Base-by-base conservation (phyloP, 2,113 vertebrate genomes). In the Vidua macroura region DNA sequence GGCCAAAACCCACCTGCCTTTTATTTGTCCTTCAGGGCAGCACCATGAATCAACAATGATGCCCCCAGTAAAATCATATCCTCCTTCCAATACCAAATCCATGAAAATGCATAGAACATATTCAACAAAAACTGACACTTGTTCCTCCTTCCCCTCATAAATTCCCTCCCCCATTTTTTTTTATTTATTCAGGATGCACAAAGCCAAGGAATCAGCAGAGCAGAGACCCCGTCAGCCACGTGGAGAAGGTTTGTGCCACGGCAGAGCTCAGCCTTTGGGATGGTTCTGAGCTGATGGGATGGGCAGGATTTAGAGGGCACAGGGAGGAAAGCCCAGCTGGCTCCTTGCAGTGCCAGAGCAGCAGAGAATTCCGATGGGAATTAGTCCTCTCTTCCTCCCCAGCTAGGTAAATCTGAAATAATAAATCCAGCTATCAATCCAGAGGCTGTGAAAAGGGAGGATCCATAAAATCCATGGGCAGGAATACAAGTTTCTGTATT, bases 401-500 rank as follows among this genome's bases (percentile, higher is more conserved):
- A 0, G 49, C 49, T 18, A 44, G 44, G 13, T 30, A 56, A 90
- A 31, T n/a, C 62, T 83, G 82, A n/a, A 75, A 59, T 76, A 72
- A 91, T 68, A 84, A 79, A 84, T 37, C 69, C 60, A 41, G 24
- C 64, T 68, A 31, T 75, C 80, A 83, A 44, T 72, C 56, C 30
- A 8, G 39, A 33, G 46, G 70, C 43, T 72, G 5, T 44, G 66
- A 41, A 64, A 64, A 60, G 37, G 18, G 43, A 52, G 33, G 37
- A 83, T 52, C 76, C 92, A 35, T 74, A 80, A 95, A 92, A 94
- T 39, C 90, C 83, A 8, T 51, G 72, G 51, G 51, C 68, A 94
- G 90, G 90, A 86, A 80, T 30, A 68, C 39, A 60, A 28, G 69
- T 66, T 70, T 81, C 88, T 86, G 44, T 35, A 35, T 35, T 35